A percentile compares a stretch with the other conserved stretches of the same genome.
phyloP scores from a whole-genome alignment of 1,140 invertebrate genomes.

The Pinna nobilis region DNA sequence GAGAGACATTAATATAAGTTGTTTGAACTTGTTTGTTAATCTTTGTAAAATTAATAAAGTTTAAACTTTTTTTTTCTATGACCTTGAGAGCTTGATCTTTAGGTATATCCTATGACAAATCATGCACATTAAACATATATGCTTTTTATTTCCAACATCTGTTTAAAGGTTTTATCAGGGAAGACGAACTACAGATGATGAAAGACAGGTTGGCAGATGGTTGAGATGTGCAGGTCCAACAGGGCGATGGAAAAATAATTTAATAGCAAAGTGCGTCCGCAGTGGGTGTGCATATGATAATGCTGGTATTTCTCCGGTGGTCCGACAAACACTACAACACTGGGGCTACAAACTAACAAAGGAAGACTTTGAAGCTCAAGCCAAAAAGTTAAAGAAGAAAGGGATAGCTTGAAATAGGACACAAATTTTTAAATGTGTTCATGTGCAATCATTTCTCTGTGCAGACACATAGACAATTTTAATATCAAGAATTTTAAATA shows the following conservation, averaged over 20 bases:
- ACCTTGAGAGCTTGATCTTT: neutral
- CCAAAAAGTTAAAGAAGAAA: slow-evolving; percentile 51
- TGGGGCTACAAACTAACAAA: slow-evolving; percentile 58
- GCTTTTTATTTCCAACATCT: too few species aligned
- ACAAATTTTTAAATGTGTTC: too few species aligned
- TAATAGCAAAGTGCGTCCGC: slow-evolving; percentile 60
- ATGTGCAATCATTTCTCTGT: too few species aligned
- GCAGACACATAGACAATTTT: too few species aligned
- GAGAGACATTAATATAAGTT: too few species aligned
- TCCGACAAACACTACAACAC: slow-evolving; percentile 63
- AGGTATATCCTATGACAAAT: slow-evolving; percentile 63
- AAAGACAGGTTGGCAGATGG: slow-evolving; percentile 63
- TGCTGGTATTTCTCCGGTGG: slow-evolving; percentile 55
- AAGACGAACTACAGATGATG: slow-evolving; percentile 57
- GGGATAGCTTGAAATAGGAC: slow-evolving; percentile 25
- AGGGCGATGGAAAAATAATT: slow-evolving; percentile 60
- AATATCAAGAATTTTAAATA: too few species aligned
- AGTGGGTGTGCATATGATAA: slow-evolving; percentile 54
- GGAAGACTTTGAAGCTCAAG: slow-evolving; percentile 55
- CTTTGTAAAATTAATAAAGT: neutral
- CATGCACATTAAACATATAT: too few species aligned
- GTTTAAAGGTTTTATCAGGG: slow-evolving; percentile 62
- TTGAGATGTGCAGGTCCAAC: slow-evolving; percentile 56
- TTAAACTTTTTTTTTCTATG: neutral
- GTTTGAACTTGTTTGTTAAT: too few species aligned